Evolutionary conservation across 2,113 vertebrate species (phyloP).

Genomic region (Triplophysa dalaica): DNA sequence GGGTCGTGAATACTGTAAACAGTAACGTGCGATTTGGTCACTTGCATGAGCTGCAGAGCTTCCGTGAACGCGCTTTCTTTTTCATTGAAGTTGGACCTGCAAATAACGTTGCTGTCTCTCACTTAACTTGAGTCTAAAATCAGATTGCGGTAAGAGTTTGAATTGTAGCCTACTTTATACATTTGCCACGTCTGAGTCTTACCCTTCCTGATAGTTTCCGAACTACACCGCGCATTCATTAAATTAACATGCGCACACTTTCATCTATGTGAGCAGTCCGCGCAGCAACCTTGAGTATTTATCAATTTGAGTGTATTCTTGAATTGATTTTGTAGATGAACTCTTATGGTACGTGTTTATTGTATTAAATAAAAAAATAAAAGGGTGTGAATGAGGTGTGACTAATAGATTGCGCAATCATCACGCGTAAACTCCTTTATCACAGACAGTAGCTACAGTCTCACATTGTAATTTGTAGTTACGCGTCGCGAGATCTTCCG

Average conservation of each 20-base stretch:
- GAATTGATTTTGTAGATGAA: neutral
- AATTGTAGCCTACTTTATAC: neutral
- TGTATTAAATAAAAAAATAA: neutral
- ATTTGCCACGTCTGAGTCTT: neutral
- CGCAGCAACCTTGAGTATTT: neutral
- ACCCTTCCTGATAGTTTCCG: neutral
- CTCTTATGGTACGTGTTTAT: neutral
- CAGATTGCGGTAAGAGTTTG: slow-evolving; percentile 21
- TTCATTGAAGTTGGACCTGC: neutral
- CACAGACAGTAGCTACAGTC: neutral
- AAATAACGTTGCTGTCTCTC: neutral
- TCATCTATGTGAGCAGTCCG: neutral
- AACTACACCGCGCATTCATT: neutral
- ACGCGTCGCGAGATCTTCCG: neutral
- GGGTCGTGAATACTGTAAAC: neutral
- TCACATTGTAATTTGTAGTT: neutral
- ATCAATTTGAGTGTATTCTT: neutral
- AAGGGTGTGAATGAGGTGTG: neutral
- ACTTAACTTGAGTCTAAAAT: neutral
- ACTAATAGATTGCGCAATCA: neutral
- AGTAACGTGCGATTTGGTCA: neutral
- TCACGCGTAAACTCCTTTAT: neutral
- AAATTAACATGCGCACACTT: neutral
- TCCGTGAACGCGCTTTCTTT: neutral
- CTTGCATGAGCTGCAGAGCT: neutral